A percentile compares a stretch with the other conserved stretches of the same genome.
These are phyloP conservation scores for Cotesia vestalis DNA, from an alignment of 1,140 invertebrate species.

Conservation along the genomic window DNA sequence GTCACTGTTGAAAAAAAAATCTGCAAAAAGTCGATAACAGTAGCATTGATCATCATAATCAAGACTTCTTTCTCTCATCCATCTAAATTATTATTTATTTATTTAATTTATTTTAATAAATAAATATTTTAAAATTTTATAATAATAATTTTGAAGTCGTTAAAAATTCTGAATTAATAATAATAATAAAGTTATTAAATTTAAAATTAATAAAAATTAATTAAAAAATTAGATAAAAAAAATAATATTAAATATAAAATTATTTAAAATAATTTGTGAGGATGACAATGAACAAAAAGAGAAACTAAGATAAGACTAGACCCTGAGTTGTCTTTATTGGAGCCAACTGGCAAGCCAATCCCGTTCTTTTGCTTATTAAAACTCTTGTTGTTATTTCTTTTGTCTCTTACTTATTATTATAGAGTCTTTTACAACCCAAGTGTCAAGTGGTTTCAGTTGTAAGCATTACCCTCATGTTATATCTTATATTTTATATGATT, in stretches of 20 bases:
- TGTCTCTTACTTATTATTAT: slow-evolving; percentile 47
- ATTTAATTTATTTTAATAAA: too few species aligned
- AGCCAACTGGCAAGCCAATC: slow-evolving; percentile 63
- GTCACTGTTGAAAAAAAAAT: slow-evolving; percentile 4
- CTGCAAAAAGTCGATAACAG: not conserved
- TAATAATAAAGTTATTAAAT: too few species aligned
- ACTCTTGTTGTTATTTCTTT: slow-evolving; percentile 61
- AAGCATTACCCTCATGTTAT: not conserved
- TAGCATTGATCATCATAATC: slow-evolving; percentile 25
- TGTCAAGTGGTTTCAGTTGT: slow-evolving; percentile 42
- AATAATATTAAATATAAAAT: slow-evolving; percentile 10
- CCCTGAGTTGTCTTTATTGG: slow-evolving; percentile 57
- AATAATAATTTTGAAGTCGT: too few species aligned
- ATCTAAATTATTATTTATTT: not conserved
- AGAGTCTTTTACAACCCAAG: slow-evolving; percentile 47
- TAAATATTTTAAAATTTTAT: too few species aligned
- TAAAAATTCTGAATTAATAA: too few species aligned
- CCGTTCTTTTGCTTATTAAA: slow-evolving; percentile 59
- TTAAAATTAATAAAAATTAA: too few species aligned
- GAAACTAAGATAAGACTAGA: slow-evolving; percentile 44
- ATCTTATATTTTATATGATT: not conserved
- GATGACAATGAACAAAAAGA: slow-evolving; percentile 16
- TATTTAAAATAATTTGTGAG: slow-evolving; percentile 1
- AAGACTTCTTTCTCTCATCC: not conserved
- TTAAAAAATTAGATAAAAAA: too few species aligned